These are phyloP conservation scores for Ips typographus DNA, from an alignment of 1,140 invertebrate species.

Conservation along the genomic window DNA sequence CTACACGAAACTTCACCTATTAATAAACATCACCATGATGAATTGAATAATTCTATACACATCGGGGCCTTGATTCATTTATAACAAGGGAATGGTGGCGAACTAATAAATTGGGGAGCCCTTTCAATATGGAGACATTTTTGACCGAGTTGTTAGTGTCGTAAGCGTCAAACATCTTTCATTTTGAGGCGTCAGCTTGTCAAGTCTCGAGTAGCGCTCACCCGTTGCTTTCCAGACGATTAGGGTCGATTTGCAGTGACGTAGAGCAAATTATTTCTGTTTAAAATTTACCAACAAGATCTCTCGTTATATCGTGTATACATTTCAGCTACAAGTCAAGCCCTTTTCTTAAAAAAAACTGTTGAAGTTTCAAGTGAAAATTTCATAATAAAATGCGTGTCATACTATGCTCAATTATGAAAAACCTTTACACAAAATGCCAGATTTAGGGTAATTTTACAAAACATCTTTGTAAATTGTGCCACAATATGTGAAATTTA, in stretches of 20 bases:
- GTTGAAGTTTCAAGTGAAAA: no score
- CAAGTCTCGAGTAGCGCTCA: conserved; percentile 14
- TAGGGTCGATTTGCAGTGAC: conserved; percentile 2
- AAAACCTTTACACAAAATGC: no score
- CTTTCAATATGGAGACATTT: conserved; percentile 39
- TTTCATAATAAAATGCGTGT: no score
- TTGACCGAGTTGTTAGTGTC: conserved; percentile 38
- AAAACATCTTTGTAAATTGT: no score
- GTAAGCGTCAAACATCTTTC: conserved; percentile 38
- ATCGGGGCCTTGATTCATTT: conserved; percentile 25
- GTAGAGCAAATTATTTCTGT: no score
- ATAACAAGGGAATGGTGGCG: conserved; percentile 14
- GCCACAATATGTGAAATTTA: no score
- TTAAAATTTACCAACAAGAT: no score
- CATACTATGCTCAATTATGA: no score
- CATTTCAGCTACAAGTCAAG: no score
- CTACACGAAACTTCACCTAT: conserved; percentile 27
- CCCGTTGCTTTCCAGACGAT: neutral
- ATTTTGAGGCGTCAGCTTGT: conserved; percentile 41
- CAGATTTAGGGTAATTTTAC: no score
- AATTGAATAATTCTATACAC: conserved; percentile 31
- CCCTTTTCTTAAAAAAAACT: no score
- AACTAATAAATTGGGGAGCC: conserved; percentile 37
- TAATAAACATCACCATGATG: conserved; percentile 29
- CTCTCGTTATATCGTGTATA: no score